These are phyloP conservation scores for Papilio protenor DNA, from an alignment of 2,888 invertebrate genomes.

Conservation along the genomic window DNA sequence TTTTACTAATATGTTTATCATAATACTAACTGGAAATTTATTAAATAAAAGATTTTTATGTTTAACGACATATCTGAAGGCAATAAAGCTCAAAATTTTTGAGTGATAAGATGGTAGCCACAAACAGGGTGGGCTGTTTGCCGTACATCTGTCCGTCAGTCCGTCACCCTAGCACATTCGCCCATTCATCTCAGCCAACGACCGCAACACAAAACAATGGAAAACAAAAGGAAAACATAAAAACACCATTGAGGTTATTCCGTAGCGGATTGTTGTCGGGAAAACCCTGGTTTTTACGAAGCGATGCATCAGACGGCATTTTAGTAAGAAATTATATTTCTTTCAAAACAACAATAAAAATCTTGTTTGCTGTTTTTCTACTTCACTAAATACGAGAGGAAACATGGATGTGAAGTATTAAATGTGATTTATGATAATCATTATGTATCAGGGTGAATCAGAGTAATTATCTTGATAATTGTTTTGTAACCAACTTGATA, in stretches of 20 bases:
- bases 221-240: conserved; percentile 34
- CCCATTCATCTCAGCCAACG: conserved; percentile 25
- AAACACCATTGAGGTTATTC: conserved; percentile 10
- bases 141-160: background rate
- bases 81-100: no score
- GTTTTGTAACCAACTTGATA: background rate
- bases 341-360: background rate
- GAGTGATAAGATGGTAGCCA: background rate
- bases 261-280: conserved; percentile 1
- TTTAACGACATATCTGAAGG: background rate
- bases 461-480: no score
- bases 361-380: background rate
- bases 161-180: conserved; percentile 9
- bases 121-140: background rate
- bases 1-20: background rate
- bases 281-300: conserved; percentile 33
- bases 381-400: no score
- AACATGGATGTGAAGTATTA: no score
- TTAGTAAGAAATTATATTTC: conserved; percentile 22
- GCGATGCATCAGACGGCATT: conserved; percentile 9
- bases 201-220: conserved; percentile 27
- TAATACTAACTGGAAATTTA: no score
- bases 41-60: background rate
- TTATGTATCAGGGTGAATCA: no score
- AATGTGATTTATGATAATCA: no score